Evolutionary conservation across 2,113 vertebrate species (phyloP).

Genomic region (Solea solea): DNA sequence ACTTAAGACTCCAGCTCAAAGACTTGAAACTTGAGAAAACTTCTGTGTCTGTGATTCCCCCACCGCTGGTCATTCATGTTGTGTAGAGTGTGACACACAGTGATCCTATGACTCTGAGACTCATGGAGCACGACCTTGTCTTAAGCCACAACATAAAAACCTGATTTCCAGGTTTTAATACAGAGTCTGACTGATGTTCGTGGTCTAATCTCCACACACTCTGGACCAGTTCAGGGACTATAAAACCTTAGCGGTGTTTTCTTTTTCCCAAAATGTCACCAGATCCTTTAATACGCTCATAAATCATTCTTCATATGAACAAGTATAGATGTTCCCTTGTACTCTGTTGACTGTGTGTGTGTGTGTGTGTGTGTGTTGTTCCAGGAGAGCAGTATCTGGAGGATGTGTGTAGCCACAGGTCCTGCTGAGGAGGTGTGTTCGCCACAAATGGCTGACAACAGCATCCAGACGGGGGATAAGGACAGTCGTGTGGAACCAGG

Average conservation of each 20-base stretch:
- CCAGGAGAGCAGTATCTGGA: conserved; percentile 87
- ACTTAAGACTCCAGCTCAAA: too few species aligned
- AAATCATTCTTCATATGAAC: conserved; percentile 31
- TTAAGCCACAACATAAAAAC: background rate
- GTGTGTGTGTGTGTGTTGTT: conserved; percentile 14
- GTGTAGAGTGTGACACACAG: too few species aligned
- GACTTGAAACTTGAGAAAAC: too few species aligned
- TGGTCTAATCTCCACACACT: conserved; percentile 7
- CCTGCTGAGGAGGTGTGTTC: conserved; percentile 68
- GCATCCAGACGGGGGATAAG: conserved; percentile 63
- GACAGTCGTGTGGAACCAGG: conserved; percentile 55
- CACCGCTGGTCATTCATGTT: background rate
- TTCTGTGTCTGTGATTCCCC: too few species aligned
- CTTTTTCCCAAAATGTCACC: conserved; percentile 33
- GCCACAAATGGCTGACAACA: conserved; percentile 70
- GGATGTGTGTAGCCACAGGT: conserved; percentile 80
- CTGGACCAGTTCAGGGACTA: conserved; percentile 23
- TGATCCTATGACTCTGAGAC: too few species aligned
- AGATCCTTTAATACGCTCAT: conserved; percentile 36
- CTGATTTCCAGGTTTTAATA: background rate
- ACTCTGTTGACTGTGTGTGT: conserved; percentile 3
- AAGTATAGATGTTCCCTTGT: conserved; percentile 27
- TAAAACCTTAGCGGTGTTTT: conserved; percentile 43
- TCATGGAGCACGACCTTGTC: too few species aligned
- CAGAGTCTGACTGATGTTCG: background rate